These are phyloP conservation scores for Brachypalpus laphriformis DNA, from an alignment of 2,888 invertebrate genomes.

Conservation along the genomic window DNA sequence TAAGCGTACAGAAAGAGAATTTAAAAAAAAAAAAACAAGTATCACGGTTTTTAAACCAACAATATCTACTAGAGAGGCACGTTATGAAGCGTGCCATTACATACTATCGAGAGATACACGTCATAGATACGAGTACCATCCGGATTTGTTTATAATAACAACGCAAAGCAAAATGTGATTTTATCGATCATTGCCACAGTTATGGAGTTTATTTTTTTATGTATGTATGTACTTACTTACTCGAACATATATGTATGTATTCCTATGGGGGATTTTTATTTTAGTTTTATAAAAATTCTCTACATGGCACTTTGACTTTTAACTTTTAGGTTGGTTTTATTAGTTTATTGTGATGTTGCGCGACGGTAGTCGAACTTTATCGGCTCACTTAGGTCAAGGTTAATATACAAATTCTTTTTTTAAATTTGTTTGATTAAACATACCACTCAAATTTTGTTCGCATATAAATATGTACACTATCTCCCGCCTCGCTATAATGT, in stretches of 20 bases:
- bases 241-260: no score
- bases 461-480: background rate
- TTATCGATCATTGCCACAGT: slow-evolving; percentile 20
- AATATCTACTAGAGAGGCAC: slow-evolving; percentile 30
- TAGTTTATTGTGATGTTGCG: background rate
- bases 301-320: background rate
- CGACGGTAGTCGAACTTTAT: slow-evolving; percentile 14
- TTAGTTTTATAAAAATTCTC: background rate
- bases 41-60: background rate
- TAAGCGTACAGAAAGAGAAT: background rate
- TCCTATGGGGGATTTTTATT: background rate
- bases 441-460: background rate
- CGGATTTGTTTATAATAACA: slow-evolving; percentile 5
- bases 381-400: slow-evolving; percentile 7
- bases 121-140: slow-evolving; percentile 37
- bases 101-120: slow-evolving; percentile 30
- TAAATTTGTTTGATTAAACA: background rate
- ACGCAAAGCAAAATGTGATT: slow-evolving; percentile 24
- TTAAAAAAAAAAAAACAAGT: slow-evolving; percentile 2
- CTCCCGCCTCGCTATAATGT: background rate
- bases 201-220: background rate
- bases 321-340: slow-evolving; percentile 7
- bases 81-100: slow-evolving; percentile 44
- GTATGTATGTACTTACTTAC: no score
- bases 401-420: background rate